phyloP scores from a whole-genome alignment of 2,797 vertebrate species.

The Chloroceryle amazona region DNA sequence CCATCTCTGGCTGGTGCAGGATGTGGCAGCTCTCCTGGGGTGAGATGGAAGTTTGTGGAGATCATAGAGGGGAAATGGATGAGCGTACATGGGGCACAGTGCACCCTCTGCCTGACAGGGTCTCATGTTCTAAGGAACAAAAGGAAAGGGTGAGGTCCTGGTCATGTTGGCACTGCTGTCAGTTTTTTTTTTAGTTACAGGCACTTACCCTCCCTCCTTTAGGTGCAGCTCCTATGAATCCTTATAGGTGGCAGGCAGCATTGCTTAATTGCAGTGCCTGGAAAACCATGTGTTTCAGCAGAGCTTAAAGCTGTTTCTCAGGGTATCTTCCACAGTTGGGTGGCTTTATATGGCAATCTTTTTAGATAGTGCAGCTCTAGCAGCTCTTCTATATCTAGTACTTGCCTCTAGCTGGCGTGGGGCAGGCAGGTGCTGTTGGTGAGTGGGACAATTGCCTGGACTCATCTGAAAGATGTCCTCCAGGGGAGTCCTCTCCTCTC shows the following conservation, averaged over 20 bases:
- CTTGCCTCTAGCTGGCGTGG: background rate
- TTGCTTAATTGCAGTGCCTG: background rate
- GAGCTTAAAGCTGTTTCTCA: background rate
- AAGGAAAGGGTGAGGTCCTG: background rate
- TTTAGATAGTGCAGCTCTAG: background rate
- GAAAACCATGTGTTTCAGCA: background rate
- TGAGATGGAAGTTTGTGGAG: background rate
- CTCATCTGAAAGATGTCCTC: background rate
- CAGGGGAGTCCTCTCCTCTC: rapidly evolving
- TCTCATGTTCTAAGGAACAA: background rate
- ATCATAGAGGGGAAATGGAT: background rate
- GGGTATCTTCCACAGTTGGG: background rate
- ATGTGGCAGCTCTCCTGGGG: background rate
- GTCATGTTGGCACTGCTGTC: background rate
- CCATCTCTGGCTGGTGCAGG: background rate
- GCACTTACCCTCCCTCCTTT: background rate
- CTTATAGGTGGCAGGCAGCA: background rate
- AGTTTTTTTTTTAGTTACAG: background rate
- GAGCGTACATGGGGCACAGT: rapidly evolving
- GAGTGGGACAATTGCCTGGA: rapidly evolving
- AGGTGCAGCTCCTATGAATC: background rate
- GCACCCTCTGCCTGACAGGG: background rate
- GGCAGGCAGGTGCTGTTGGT: background rate
- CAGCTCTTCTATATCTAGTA: background rate
- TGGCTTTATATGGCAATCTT: background rate